A percentile compares a stretch with the other conserved stretches of the same genome.
phyloP scores from a whole-genome alignment of 2,888 invertebrate species.

The Syrista parreyssii region DNA sequence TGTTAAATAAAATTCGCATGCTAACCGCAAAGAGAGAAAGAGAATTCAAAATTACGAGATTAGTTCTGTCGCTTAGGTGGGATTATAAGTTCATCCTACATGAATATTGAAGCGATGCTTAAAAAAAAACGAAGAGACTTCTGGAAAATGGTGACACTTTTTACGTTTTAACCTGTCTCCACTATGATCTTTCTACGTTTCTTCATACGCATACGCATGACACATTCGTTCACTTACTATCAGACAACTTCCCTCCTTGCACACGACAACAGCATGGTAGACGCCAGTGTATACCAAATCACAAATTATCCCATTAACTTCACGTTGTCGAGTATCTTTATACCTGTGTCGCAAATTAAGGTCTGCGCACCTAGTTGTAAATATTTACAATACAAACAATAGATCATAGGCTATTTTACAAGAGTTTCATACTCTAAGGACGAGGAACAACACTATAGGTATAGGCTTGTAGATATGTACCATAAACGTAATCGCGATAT shows the following conservation, averaged over 20 bases:
- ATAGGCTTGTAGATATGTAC: slow-evolving; percentile 54
- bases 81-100: background rate
- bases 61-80: background rate
- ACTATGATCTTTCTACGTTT: background rate
- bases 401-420: slow-evolving; percentile 40
- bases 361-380: slow-evolving; percentile 15
- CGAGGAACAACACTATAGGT: slow-evolving; percentile 16
- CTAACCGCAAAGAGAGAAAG: background rate
- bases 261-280: background rate
- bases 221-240: too few relatives aligned
- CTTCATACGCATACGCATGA: background rate
- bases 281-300: background rate
- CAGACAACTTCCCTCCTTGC: background rate
- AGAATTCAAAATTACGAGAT: background rate
- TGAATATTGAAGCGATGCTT: background rate
- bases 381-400: slow-evolving; percentile 20
- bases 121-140: background rate
- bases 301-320: background rate
- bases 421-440: slow-evolving; percentile 22
- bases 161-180: background rate
- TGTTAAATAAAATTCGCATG: background rate
- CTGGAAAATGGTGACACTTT: background rate
- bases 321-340: background rate
- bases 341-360: background rate
- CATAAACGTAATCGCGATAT: slow-evolving; percentile 39